These are phyloP conservation scores for Hippocampus comes DNA, from an alignment of 2,113 vertebrate species.

Conservation along the genomic window DNA sequence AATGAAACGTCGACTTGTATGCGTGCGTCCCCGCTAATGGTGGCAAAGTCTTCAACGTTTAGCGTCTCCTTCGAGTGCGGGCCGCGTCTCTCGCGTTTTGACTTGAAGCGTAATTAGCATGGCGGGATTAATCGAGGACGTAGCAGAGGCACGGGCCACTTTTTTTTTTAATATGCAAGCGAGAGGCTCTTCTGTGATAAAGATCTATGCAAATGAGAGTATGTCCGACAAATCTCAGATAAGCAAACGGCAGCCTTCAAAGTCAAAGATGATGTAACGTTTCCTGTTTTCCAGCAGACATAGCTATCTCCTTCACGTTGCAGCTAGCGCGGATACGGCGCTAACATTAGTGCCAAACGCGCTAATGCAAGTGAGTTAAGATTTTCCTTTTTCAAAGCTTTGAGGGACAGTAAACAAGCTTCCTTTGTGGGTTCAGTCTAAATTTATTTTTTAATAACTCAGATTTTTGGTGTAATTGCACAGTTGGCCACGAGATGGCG, in stretches of 20 bases:
- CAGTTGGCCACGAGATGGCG: too few species aligned
- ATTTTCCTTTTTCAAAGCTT: background rate
- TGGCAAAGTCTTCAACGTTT: background rate
- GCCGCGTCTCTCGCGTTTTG: background rate
- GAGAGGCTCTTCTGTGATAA: constrained; percentile 40
- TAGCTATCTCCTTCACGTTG: background rate
- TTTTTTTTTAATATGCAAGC: constrained; percentile 19
- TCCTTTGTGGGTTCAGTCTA: too few species aligned
- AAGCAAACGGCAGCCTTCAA: constrained; percentile 52
- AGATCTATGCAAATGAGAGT: constrained; percentile 54
- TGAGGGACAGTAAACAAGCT: background rate
- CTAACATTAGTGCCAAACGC: background rate
- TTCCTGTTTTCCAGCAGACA: background rate
- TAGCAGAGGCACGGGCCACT: constrained; percentile 1
- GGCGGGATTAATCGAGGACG: constrained; percentile 10
- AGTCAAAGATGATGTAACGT: constrained; percentile 37
- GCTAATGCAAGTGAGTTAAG: background rate
- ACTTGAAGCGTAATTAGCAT: background rate
- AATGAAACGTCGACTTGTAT: background rate
- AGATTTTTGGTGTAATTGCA: too few species aligned
- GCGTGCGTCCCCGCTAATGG: background rate
- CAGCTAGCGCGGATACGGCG: background rate
- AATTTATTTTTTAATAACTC: too few species aligned
- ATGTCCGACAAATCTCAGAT: constrained; percentile 52
- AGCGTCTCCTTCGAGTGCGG: background rate